These are phyloP conservation scores for Elephas maximus DNA, from an alignment of 2,113 vertebrate species.

Conservation along the genomic window DNA sequence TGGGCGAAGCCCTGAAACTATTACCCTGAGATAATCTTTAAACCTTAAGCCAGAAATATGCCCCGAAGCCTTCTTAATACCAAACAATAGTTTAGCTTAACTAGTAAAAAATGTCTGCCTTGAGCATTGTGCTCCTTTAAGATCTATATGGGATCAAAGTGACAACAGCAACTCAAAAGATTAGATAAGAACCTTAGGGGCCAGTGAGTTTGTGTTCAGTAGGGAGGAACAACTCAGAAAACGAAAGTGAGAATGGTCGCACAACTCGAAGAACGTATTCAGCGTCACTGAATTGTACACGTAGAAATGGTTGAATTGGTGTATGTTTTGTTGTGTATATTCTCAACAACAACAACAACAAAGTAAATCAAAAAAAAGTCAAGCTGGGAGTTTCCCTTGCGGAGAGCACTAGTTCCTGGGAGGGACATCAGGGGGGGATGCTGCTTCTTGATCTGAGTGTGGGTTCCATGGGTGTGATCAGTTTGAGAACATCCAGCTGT, in stretches of 20 bases:
- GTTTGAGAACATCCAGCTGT: neutral
- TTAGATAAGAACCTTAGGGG: no score
- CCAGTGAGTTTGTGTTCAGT: no score
- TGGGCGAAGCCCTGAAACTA: neutral
- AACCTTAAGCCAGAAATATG: neutral
- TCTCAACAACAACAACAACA: no score
- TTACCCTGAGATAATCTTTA: neutral
- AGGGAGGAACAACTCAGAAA: no score
- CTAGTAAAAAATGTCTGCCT: neutral
- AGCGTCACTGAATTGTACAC: no score
- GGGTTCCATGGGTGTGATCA: neutral
- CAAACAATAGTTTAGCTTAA: neutral
- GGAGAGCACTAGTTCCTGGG: neutral
- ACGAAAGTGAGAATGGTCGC: no score
- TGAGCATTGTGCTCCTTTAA: neutral
- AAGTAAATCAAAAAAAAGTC: neutral
- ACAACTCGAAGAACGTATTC: no score
- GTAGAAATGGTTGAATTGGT: no score
- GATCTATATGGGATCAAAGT: neutral
- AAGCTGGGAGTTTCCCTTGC: neutral
- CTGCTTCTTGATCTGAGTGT: neutral
- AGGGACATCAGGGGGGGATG: neutral
- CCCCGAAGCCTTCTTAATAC: neutral
- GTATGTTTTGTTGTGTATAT: no score
- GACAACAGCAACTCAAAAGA: no score